phyloP scores from a whole-genome alignment of 2,113 vertebrate species.

The Xiphophorus maculatus region DNA sequence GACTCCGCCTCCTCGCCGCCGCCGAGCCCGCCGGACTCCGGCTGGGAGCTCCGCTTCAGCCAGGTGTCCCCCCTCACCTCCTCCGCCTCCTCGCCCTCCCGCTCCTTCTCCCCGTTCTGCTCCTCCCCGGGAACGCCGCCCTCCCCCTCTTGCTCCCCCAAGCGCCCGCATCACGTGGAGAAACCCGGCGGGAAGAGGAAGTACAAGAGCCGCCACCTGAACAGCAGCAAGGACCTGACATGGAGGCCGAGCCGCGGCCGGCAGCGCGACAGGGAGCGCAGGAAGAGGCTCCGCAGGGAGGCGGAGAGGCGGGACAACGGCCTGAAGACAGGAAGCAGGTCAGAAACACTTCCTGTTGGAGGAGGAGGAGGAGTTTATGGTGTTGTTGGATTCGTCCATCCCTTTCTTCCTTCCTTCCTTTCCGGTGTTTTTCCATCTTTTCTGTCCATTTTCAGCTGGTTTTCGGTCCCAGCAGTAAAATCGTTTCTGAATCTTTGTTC shows the following conservation, averaged over 20 bases:
- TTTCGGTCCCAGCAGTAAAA: too few relatives aligned
- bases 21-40: slow-evolving; percentile 10
- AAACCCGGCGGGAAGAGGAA: slow-evolving; percentile 75
- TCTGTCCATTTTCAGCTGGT: too few relatives aligned
- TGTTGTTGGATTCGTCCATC: too few relatives aligned
- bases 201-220: slow-evolving; percentile 76
- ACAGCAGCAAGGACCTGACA: slow-evolving; percentile 45
- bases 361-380: too few relatives aligned
- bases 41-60: slow-evolving; percentile 43
- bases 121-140: slow-evolving; percentile 23
- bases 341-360: slow-evolving; percentile 2
- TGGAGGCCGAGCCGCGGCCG: slow-evolving; percentile 41
- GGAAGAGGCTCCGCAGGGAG: slow-evolving; percentile 7
- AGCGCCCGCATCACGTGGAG: slow-evolving; percentile 24
- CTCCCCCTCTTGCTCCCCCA: not conserved
- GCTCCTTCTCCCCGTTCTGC: slow-evolving; percentile 5
- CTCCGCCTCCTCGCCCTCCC: slow-evolving; percentile 19
- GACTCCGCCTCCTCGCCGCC: slow-evolving; percentile 32
- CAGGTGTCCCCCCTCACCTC: slow-evolving; percentile 37
- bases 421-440: too few relatives aligned
- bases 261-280: not conserved
- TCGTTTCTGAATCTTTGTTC: not conserved
- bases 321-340: slow-evolving; percentile 40
- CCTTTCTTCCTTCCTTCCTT: too few relatives aligned
- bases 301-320: slow-evolving; percentile 5